phyloP scores from a whole-genome alignment of 2,113 vertebrate species.

The Hucho hucho region DNA sequence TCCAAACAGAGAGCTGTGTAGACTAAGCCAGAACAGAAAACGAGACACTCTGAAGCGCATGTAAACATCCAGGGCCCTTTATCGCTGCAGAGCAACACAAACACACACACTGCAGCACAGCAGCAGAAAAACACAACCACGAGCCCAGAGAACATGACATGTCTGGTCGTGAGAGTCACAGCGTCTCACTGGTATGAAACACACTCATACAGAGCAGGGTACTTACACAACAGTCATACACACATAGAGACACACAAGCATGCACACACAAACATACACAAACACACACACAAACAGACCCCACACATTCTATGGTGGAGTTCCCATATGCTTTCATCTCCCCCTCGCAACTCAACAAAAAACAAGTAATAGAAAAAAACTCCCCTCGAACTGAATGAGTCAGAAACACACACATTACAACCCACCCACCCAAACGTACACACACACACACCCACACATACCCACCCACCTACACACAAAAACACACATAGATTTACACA shows the following conservation, averaged over 20 bases:
- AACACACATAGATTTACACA: too few species aligned
- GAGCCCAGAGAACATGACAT: not conserved
- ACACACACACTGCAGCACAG: conserved; percentile 1
- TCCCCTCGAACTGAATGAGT: conserved; percentile 37
- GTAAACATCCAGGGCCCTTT: conserved; percentile 40
- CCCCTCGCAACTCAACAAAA: conserved; percentile 3
- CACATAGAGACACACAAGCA: not conserved
- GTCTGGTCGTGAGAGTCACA: not conserved
- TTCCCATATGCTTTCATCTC: conserved; percentile 14
- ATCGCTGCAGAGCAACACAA: conserved; percentile 4
- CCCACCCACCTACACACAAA: conserved; percentile 5
- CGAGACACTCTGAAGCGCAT: conserved; percentile 25
- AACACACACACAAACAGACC: conserved; percentile 9
- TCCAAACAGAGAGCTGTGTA: conserved; percentile 7
- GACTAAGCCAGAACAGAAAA: conserved; percentile 21
- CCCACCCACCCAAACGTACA: not conserved
- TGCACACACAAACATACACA: not conserved
- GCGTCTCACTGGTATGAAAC: not conserved
- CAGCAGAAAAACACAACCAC: not conserved
- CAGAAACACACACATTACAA: conserved; percentile 18
- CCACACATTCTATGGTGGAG: not conserved
- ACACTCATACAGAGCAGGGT: not conserved
- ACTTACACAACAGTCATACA: not conserved
- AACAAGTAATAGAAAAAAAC: not conserved
- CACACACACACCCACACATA: not conserved